Conservation (phyloP, 2,113 vertebrate genomes). For the Monopterus albus region DNA sequence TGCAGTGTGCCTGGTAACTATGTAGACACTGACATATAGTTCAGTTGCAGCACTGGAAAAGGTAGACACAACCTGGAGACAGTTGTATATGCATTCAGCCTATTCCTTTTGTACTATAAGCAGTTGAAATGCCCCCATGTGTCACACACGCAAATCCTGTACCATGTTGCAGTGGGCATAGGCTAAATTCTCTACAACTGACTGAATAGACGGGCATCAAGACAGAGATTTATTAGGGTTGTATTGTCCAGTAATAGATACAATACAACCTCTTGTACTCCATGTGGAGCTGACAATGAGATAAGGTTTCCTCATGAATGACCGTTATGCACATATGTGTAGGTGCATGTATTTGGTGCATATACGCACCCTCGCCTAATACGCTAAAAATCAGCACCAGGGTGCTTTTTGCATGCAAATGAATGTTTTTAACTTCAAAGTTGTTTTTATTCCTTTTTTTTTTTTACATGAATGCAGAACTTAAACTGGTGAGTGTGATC, state of each 20-base stretch:
- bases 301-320: constrained; percentile 29
- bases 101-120: constrained; percentile 23
- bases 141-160: constrained; percentile 39
- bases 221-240: constrained; percentile 38
- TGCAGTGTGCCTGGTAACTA: constrained; percentile 59
- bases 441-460: constrained; percentile 1
- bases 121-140: constrained; percentile 7
- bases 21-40: constrained; percentile 36
- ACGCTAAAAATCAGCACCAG: not conserved
- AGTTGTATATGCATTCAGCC: constrained; percentile 16
- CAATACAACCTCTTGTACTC: constrained; percentile 19
- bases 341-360: not conserved
- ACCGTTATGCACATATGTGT: constrained; percentile 8
- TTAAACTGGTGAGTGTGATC: not conserved
- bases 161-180: constrained; percentile 57
- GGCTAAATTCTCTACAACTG: constrained; percentile 36
- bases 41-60: constrained; percentile 42
- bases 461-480: not conserved
- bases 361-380: not conserved
- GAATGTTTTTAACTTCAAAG: constrained; percentile 9
- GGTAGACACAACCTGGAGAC: constrained; percentile 39
- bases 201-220: constrained; percentile 40
- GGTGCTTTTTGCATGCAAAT: not conserved
- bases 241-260: constrained; percentile 33
- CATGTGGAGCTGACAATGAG: constrained; percentile 37